A percentile compares a stretch with the other conserved stretches of the same genome.
Evolutionary conservation across 2,888 invertebrate genomes (phyloP).

Genomic region (Volucella inflata): DNA sequence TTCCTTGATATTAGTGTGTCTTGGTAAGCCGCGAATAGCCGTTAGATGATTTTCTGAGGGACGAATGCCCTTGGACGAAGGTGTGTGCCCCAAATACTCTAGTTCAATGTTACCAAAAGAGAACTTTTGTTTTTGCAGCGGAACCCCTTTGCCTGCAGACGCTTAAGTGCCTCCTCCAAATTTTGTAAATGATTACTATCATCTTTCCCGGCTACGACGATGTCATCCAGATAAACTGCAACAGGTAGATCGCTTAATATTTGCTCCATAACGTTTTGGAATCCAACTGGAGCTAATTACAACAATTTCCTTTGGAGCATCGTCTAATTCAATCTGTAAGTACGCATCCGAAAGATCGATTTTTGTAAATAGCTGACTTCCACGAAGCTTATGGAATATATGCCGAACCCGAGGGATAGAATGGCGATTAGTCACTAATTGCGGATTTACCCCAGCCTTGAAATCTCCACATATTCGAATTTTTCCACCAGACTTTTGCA

Average conservation of each 20-base stretch:
- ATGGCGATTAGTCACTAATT: too few species aligned
- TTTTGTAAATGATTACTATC: neutral
- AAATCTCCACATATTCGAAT: too few species aligned
- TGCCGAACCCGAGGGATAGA: too few species aligned
- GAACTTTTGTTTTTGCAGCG: neutral
- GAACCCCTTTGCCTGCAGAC: neutral
- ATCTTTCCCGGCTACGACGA: neutral
- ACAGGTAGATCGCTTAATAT: neutral
- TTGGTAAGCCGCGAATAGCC: too few species aligned
- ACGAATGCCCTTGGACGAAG: too few species aligned
- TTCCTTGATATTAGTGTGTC: too few species aligned
- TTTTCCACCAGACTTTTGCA: too few species aligned
- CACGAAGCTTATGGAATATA: neutral
- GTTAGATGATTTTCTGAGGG: too few species aligned
- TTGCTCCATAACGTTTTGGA: neutral
- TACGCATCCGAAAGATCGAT: slow-evolving; percentile 6
- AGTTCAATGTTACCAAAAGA: too few species aligned
- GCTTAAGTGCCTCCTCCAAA: neutral
- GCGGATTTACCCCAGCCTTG: neutral
- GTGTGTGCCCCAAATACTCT: too few species aligned
- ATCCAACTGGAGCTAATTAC: neutral
- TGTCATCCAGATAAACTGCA: neutral
- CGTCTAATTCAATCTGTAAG: slow-evolving; percentile 8
- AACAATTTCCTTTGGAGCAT: slow-evolving; percentile 1
- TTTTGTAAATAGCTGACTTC: neutral